Conservation (phyloP, 2,888 invertebrate species). For the Drosophila ezoana region DNA sequence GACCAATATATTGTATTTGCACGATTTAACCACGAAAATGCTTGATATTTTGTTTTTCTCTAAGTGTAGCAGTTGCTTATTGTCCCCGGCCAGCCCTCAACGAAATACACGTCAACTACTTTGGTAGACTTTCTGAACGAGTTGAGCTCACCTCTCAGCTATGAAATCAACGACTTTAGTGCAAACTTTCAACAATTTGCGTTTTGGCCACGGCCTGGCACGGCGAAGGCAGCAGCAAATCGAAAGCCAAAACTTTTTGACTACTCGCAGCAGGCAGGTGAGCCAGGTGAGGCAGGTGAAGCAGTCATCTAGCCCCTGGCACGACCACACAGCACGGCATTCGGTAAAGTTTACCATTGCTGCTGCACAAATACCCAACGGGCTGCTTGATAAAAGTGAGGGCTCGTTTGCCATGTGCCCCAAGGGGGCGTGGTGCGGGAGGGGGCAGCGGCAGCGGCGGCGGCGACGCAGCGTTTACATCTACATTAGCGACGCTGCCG, state of each 20-base stretch:
- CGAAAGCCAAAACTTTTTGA: slow-evolving; percentile 78
- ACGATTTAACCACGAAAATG: too few species aligned
- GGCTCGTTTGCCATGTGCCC: slow-evolving; percentile 59
- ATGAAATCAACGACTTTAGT: slow-evolving; percentile 80
- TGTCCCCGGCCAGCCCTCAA: slow-evolving; percentile 48
- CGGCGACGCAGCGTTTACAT: slow-evolving; percentile 64
- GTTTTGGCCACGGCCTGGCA: slow-evolving; percentile 79
- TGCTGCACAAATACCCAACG: slow-evolving; percentile 78
- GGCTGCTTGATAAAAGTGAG: slow-evolving; percentile 78
- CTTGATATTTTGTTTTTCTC: neutral
- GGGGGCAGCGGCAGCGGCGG: slow-evolving; percentile 19
- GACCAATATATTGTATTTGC: too few species aligned
- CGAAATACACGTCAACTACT: slow-evolving; percentile 73
- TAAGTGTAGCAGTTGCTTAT: slow-evolving; percentile 9
- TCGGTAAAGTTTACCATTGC: slow-evolving; percentile 75
- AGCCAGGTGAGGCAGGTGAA: slow-evolving; percentile 6
- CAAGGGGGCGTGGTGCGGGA: slow-evolving; percentile 11
- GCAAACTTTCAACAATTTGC: slow-evolving; percentile 81
- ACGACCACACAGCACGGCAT: slow-evolving; percentile 43
- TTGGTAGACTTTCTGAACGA: slow-evolving; percentile 80
- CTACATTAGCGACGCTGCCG: slow-evolving; percentile 70
- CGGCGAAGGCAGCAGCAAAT: slow-evolving; percentile 63
- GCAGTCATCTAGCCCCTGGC: slow-evolving; percentile 20
- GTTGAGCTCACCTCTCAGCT: slow-evolving; percentile 80
- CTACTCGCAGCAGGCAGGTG: slow-evolving; percentile 57